These are phyloP conservation scores for Corythornis madagascariensis DNA, from an alignment of 2,113 vertebrate species.

Conservation along the genomic window DNA sequence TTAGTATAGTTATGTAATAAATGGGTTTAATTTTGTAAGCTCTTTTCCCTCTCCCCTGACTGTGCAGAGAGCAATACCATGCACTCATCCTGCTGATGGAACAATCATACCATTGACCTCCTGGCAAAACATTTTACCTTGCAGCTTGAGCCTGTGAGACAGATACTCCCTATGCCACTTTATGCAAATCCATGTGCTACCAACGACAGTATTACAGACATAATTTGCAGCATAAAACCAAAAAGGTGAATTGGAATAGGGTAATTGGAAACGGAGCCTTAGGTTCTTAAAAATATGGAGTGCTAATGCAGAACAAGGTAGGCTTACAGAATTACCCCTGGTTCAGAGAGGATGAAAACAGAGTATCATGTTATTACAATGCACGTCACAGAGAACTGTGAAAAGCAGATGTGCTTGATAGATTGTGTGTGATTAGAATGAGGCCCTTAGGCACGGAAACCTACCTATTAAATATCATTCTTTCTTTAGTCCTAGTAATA, in stretches of 20 bases:
- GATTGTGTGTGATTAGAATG: slow-evolving; percentile 11
- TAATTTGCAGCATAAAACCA: background rate
- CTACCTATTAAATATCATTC: slow-evolving; percentile 10
- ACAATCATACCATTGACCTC: background rate
- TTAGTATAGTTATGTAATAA: background rate
- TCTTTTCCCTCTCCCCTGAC: background rate
- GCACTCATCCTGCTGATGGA: background rate
- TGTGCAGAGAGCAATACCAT: background rate
- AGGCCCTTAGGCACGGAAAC: background rate
- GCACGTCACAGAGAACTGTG: background rate
- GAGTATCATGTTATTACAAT: slow-evolving; percentile 11
- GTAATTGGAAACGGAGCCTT: slow-evolving; percentile 18
- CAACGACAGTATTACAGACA: background rate
- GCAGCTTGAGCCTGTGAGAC: background rate
- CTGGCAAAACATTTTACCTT: background rate
- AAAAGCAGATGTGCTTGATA: slow-evolving; percentile 26
- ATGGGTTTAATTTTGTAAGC: background rate
- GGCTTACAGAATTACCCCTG: background rate
- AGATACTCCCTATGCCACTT: background rate
- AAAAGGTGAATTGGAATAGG: background rate
- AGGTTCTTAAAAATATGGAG: background rate
- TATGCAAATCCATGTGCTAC: background rate
- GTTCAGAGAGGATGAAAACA: background rate
- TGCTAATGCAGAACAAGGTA: background rate
- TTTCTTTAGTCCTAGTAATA: background rate